phyloP scores from a whole-genome alignment of 2,113 vertebrate genomes.

The Theristicus caerulescens region DNA sequence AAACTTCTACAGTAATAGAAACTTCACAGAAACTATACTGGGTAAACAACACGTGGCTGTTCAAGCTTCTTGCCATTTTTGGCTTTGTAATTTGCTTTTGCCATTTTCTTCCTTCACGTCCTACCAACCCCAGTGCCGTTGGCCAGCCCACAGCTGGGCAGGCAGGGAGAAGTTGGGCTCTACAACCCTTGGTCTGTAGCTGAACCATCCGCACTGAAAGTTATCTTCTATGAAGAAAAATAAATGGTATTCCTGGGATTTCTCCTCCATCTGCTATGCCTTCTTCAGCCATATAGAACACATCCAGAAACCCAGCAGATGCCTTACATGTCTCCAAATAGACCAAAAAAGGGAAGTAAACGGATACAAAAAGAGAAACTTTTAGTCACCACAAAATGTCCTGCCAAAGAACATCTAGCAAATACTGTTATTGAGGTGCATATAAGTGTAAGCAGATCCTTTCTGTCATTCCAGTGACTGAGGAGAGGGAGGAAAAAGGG shows the following conservation, averaged over 20 bases:
- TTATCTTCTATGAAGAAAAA: not conserved
- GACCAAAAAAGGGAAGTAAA: not conserved
- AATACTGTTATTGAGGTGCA: slow-evolving; percentile 23
- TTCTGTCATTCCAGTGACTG: slow-evolving; percentile 25
- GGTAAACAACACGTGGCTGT: not conserved
- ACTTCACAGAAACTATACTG: not conserved
- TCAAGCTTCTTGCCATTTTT: not conserved
- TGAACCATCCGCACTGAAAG: not conserved
- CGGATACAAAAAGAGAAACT: not conserved
- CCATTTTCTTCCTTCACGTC: not conserved
- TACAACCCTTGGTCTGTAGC: not conserved
- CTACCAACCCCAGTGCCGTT: not conserved
- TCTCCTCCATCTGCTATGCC: not conserved
- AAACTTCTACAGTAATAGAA: not conserved
- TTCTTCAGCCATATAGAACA: not conserved
- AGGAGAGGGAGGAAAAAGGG: not conserved
- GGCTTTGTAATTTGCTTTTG: not conserved
- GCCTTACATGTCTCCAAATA: not conserved
- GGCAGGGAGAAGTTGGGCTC: not conserved
- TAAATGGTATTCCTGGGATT: not conserved
- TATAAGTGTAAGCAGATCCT: slow-evolving; percentile 12
- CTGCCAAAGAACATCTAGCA: not conserved
- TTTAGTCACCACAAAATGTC: not conserved
- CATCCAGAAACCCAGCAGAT: not conserved
- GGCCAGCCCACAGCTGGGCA: accelerated